Conservation (phyloP, 2,113 vertebrate species). For the Etheostoma spectabile region DNA sequence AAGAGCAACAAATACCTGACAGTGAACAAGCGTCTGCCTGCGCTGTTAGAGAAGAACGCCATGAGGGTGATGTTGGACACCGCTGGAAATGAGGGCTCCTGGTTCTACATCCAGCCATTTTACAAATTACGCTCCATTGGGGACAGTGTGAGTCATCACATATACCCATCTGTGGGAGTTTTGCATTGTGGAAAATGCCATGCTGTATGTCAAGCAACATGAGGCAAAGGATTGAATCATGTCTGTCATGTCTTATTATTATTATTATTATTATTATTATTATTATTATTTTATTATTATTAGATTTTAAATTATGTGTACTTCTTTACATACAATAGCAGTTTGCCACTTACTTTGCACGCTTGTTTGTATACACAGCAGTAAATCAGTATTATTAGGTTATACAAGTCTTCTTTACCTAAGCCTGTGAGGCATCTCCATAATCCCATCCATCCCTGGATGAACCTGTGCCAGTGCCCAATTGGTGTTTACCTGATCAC, state of each 20-base stretch:
- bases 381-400: background rate
- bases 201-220: background rate
- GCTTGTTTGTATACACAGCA: background rate
- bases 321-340: background rate
- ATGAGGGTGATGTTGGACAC: conserved; percentile 98
- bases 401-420: background rate
- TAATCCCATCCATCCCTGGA: conserved; percentile 1
- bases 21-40: conserved; percentile 97
- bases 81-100: conserved; percentile 98
- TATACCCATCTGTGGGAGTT: background rate
- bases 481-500: conserved; percentile 47
- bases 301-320: background rate
- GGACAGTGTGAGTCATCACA: conserved; percentile 91
- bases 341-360: background rate
- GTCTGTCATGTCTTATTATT: background rate
- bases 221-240: conserved; percentile 2
- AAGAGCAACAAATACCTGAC: conserved; percentile 99
- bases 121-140: conserved; percentile 98
- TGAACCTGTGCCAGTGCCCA: conserved; percentile 25
- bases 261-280: no score
- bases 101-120: conserved; percentile 99
- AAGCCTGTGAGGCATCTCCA: background rate
- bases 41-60: conserved; percentile 97
- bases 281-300: background rate
- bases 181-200: background rate